Base-by-base conservation (phyloP, 53 echinoderm and acorn worm species). In the Stichopus horrens region DNA sequence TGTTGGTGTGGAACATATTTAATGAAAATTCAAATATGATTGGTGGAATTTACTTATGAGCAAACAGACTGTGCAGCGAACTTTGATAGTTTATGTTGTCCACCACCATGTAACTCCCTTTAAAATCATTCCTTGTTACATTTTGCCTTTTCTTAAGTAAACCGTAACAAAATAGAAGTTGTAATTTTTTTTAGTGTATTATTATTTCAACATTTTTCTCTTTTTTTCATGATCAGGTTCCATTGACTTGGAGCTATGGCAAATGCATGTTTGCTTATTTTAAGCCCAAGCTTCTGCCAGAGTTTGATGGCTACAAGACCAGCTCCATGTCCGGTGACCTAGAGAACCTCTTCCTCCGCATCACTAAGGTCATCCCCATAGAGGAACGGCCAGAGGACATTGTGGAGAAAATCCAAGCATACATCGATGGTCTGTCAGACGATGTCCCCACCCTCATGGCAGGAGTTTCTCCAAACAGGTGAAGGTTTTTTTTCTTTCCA, bases 251-350 rank as follows among this genome's bases (percentile, higher is more conserved):
- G 86, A 90, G 90, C 14, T 88, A 93, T 75, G 92, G 94, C 73
- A 88, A 85, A 52, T 88, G 91, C 86, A 88, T 97, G 88, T 97
- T 97, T 52, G 91, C 94, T 56, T 94, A 95, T 86, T 97, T 97
- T 95, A 97, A 97, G 88, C 97, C 97, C 23, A 97, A 94, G 81
- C 60, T 90, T 21, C 77, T 97, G 5, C 97, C 97, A 68, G 97
- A 97, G 86, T 97, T 97, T 94, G 97, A 97, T 90, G 92, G 94
- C 86, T 97, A 97, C 91, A 97, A 97, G 90, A 93, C 97, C 55
- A 94, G 94, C 55, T 94, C 97, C 55, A 94, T 97, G 95, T 95
- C 97, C 13, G 88, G 89, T 19, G 97, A 97, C 79, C 89, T 97
- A 73, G 97, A 97, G 83, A 96, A 93, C 73, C 93, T 97, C 52